These are phyloP conservation scores for Heliconius congener DNA, from an alignment of 1,140 invertebrate genomes.

Conservation along the genomic window DNA sequence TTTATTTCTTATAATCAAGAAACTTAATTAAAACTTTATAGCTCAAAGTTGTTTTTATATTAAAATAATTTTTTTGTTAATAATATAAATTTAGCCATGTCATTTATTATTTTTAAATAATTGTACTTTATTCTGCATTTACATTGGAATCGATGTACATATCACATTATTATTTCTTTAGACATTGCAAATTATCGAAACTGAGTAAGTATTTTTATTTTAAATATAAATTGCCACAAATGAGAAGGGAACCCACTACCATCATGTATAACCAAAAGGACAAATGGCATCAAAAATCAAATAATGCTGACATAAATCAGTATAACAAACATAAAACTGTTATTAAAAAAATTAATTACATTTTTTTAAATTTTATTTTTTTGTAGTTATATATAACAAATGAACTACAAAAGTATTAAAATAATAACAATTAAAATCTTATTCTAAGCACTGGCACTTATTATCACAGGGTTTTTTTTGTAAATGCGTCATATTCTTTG, in stretches of 20 bases:
- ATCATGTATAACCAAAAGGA: too few relatives aligned
- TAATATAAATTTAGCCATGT: not conserved
- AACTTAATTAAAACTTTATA: not conserved
- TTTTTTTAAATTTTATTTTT: not conserved
- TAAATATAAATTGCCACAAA: too few relatives aligned
- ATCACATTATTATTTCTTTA: too few relatives aligned
- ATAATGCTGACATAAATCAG: not conserved
- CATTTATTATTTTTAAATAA: not conserved
- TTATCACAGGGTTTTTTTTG: slow-evolving; percentile 13
- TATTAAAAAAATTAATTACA: not conserved
- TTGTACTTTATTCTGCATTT: not conserved
- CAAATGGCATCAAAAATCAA: too few relatives aligned
- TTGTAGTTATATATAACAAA: not conserved
- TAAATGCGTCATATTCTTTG: slow-evolving; percentile 2
- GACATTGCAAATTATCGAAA: too few relatives aligned
- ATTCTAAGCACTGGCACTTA: slow-evolving; percentile 10
- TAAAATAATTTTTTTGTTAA: not conserved
- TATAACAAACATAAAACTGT: not conserved
- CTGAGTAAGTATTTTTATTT: too few relatives aligned
- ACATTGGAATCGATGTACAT: too few relatives aligned
- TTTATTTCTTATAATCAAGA: not conserved
- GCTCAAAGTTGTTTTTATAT: not conserved
- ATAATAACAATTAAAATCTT: slow-evolving; percentile 5
- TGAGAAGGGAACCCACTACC: too few relatives aligned
- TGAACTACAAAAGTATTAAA: not conserved